Evolutionary conservation across 2,797 vertebrate genomes (phyloP).

Genomic region (Cetoscarus ocellatus): DNA sequence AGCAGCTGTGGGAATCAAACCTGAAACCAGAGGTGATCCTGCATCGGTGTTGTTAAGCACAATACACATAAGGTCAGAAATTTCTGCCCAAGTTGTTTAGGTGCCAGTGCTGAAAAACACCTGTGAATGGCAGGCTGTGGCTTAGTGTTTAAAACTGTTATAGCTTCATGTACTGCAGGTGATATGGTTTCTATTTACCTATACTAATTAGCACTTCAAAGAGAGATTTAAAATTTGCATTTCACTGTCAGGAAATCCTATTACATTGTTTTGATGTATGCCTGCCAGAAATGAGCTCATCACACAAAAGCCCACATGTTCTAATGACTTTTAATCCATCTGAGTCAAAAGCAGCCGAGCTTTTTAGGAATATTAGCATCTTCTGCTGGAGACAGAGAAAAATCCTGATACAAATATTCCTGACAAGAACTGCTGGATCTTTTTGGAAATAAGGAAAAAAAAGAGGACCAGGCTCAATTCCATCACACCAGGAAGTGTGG

Average conservation of each 20-base stretch:
- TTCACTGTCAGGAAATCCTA: slow-evolving; percentile 72
- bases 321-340: slow-evolving; percentile 82
- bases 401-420: slow-evolving; percentile 72
- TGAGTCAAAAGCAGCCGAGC: slow-evolving; percentile 75
- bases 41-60: neutral
- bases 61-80: neutral
- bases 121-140: slow-evolving; percentile 13
- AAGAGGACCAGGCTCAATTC: slow-evolving; percentile 64
- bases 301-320: slow-evolving; percentile 78
- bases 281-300: slow-evolving; percentile 71
- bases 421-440: slow-evolving; percentile 62
- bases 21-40: slow-evolving; percentile 7
- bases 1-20: slow-evolving; percentile 27
- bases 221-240: slow-evolving; percentile 60
- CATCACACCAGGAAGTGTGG: slow-evolving; percentile 78
- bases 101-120: slow-evolving; percentile 6
- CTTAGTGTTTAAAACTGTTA: slow-evolving; percentile 18
- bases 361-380: slow-evolving; percentile 78
- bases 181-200: slow-evolving; percentile 67
- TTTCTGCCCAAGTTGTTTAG: neutral
- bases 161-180: slow-evolving; percentile 44
- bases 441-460: slow-evolving; percentile 23
- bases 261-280: slow-evolving; percentile 72
- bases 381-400: slow-evolving; percentile 47
- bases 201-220: slow-evolving; percentile 74